phyloP scores from a whole-genome alignment of 2,888 invertebrate genomes.

The Cerceris rybyensis region DNA sequence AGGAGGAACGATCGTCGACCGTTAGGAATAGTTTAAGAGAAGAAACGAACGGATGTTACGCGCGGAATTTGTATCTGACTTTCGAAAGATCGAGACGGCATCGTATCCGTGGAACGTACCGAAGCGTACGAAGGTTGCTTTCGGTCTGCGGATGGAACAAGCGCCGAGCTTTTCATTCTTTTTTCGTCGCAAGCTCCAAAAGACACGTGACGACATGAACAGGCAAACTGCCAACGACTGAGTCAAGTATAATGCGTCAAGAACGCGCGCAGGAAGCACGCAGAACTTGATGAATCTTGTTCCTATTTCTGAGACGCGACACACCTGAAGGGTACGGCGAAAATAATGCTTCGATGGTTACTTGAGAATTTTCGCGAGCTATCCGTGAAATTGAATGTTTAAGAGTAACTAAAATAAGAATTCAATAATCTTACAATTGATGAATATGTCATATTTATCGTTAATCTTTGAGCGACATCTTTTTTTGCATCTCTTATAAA shows the following conservation, averaged over 20 bases:
- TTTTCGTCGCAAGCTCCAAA: conserved; percentile 25
- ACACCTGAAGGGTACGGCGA: conserved; percentile 27
- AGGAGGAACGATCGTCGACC: too few relatives aligned
- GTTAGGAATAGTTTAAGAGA: conserved; percentile 6
- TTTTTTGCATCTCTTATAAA: too few relatives aligned
- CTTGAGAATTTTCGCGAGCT: too few relatives aligned
- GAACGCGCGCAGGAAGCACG: conserved; percentile 47
- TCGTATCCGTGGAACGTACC: background rate
- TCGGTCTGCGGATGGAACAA: conserved; percentile 22
- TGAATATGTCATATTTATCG: too few relatives aligned
- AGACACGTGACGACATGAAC: conserved; percentile 55
- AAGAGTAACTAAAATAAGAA: background rate
- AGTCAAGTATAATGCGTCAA: conserved; percentile 52
- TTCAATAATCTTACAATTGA: too few relatives aligned
- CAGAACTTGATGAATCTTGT: conserved; percentile 43
- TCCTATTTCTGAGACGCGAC: conserved; percentile 36
- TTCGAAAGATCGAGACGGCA: background rate
- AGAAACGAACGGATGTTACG: background rate
- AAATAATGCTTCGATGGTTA: background rate
- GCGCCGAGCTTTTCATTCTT: conserved; percentile 10
- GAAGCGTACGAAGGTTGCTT: conserved; percentile 31
- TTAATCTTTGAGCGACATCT: too few relatives aligned
- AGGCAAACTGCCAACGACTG: conserved; percentile 58
- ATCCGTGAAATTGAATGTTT: background rate
- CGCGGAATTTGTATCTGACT: conserved; percentile 1